Base-by-base conservation (phyloP, 2,113 vertebrate species). In the Pipra filicauda region DNA sequence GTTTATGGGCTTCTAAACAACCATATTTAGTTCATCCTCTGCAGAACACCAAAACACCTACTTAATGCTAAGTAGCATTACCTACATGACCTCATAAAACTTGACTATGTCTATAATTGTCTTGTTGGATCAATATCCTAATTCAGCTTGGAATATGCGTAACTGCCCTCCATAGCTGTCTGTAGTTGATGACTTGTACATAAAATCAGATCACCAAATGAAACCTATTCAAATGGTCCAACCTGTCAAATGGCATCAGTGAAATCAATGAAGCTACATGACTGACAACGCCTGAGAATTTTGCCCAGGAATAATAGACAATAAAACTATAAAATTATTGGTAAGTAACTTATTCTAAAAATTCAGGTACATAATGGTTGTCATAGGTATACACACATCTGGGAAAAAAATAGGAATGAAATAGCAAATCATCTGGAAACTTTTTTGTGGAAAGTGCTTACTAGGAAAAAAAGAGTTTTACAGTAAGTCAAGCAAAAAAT, bases 391-490 rank as follows among this genome's bases (percentile, higher is more conserved):
- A 66, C 31, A 11, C 31, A 80, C 59, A 88, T 86, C 37, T 93
- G 80, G 48, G 12, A 80, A 74, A 52, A 52, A 48, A 86, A 84
- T 27, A 91, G 4, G 35, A 89, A 77, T 77, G 33, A 84, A 93
- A 90, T 15, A 90, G 28, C 44, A 95, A 91, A 88, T 91, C 18
- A 92, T 88, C 64, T 93, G 69, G 83, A 93, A 96, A 83, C 15
- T 19, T 74, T 94, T 82, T 80, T 73, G 35, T 80, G 46, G 41
- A 64, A 95, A 88, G 33, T 31, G 30, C 43, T 94, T 86, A 39
- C 35, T 70, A 46, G 85, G 51, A 28, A 93, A 85, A 88, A 94
- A 77, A 43, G 6, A 74, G 21, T 39, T 83, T 73, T 86, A 30
- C 21, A 48, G 33, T 84, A 83, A 77, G 15, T 39, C 15, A 62